These are phyloP conservation scores for Lutjanus argentimaculatus DNA, from an alignment of 2,797 vertebrate species.

Conservation along the genomic window DNA sequence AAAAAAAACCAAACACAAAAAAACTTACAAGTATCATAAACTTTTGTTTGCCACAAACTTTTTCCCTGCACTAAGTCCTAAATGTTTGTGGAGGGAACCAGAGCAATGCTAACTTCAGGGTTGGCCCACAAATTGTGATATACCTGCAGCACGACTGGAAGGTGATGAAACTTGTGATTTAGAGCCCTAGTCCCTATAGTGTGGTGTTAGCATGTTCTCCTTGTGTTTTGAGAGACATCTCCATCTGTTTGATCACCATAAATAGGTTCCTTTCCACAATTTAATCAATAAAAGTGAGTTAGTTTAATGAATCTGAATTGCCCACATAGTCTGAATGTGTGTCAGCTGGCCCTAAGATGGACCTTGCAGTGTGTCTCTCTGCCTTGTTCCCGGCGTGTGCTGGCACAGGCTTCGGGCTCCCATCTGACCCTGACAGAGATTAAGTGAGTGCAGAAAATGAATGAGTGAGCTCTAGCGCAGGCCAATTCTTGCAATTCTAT, in stretches of 20 bases:
- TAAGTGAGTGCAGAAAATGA: constrained; percentile 48
- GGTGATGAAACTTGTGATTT: too few species aligned
- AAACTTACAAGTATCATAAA: too few species aligned
- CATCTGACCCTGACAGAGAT: constrained; percentile 48
- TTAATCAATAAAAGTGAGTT: constrained; percentile 8
- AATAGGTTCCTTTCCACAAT: neutral
- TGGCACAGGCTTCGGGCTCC: constrained; percentile 9
- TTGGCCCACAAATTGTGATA: too few species aligned
- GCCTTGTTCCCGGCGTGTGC: constrained; percentile 3
- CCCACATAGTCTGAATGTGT: constrained; percentile 12
- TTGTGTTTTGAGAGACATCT: neutral
- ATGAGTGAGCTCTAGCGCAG: constrained; percentile 2
- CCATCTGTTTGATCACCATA: constrained; percentile 2
- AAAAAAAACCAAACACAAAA: too few species aligned
- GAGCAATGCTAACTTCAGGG: too few species aligned
- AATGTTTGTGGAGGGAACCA: too few species aligned
- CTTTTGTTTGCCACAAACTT: too few species aligned
- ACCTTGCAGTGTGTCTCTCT: neutral
- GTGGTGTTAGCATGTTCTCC: neutral
- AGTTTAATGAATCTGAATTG: neutral
- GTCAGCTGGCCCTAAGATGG: neutral
- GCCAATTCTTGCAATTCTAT: constrained; percentile 41
- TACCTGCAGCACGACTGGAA: too few species aligned
- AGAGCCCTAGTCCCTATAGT: too few species aligned
- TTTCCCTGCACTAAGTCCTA: too few species aligned